Evolutionary conservation across 2,113 vertebrate species (phyloP), one percentile per base, ranked within the genome.

Genomic region (Chionis minor): DNA sequence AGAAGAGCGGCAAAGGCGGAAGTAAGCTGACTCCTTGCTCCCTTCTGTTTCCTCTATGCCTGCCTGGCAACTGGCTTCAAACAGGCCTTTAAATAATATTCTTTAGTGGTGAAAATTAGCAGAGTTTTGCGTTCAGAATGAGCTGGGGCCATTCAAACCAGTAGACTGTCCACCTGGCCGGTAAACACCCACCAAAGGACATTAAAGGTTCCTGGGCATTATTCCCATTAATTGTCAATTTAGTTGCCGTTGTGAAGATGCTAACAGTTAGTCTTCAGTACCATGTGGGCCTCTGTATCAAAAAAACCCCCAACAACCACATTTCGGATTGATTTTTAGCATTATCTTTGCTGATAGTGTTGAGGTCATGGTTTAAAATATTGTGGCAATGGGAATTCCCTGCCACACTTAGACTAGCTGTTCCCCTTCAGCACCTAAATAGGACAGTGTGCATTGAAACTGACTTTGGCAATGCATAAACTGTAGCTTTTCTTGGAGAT

Each of bases 1-100:
- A 99, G 96, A 99, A 99, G 97, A 99, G 98, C 0, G 98, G 99
- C 52, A 99, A 99, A 94, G 99, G 99, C 2, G 99, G 99, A 96
- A 99, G 99, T 99, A 98, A 99, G 99, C 98, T 23, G 3, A 8
- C 28, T 22, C 5, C 35, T 42, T 2, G 2, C 42, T 72, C 67
- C 23, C 9, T 47, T 38, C 16, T 10, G 2, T 5, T 63, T 61
- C n/a, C 52, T 71, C 27, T 35, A 18, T 3, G 21, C 20, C 22
- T 75, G 15, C 16, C 59, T 67, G 23, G 4, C 49, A 35, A 11
- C 23, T 52, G 54, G 10, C 40, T 81, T 79, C 74, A 47, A 49
- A 33, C 18, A 30, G 22, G 49, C 22, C 49, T 51, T 51, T 24
- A 51, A 51, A 24, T 51, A 51, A 24, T 51, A 51, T 51, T 51